phyloP scores from a whole-genome alignment of 2,888 invertebrate species.

The Steinernema carpocapsae region DNA sequence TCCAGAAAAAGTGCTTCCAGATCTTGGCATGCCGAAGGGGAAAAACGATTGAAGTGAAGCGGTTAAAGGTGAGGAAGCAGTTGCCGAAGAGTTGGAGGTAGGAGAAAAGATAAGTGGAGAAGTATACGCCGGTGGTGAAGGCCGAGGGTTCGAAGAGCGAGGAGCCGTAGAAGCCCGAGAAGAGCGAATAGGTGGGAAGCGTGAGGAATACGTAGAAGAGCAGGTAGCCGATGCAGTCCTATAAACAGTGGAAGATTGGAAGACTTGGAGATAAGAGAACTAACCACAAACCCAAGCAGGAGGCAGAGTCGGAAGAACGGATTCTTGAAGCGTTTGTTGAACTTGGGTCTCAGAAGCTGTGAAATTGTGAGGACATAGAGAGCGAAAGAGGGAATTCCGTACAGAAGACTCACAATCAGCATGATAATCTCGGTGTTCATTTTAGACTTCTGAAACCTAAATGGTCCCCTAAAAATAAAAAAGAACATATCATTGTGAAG shows the following conservation, averaged over 20 bases:
- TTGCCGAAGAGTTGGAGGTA: conserved; percentile 27
- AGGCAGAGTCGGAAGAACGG: conserved; percentile 11
- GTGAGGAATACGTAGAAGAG: conserved; percentile 7
- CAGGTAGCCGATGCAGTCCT: conserved; percentile 23
- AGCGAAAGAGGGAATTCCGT: conserved; percentile 18
- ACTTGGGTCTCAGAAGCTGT: background rate
- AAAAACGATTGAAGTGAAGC: conserved; percentile 25
- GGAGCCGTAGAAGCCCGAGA: conserved; percentile 16
- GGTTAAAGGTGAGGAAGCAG: conserved; percentile 30
- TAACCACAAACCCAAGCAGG: conserved; percentile 1
- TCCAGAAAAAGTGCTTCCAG: background rate
- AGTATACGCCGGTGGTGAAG: conserved; percentile 13
- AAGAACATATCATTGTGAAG: no score
- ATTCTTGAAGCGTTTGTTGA: background rate
- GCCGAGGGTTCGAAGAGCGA: conserved; percentile 8
- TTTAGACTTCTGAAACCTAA: no score
- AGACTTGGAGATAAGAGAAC: background rate
- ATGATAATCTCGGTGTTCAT: conserved; percentile 18
- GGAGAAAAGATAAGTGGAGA: conserved; percentile 5
- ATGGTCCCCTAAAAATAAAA: no score
- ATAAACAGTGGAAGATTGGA: background rate
- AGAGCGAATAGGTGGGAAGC: conserved; percentile 15
- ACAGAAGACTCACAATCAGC: conserved; percentile 12
- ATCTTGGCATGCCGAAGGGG: background rate
- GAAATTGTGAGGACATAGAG: background rate